Conservation (phyloP, 2,113 vertebrate genomes). For the Pluvialis apricaria region DNA sequence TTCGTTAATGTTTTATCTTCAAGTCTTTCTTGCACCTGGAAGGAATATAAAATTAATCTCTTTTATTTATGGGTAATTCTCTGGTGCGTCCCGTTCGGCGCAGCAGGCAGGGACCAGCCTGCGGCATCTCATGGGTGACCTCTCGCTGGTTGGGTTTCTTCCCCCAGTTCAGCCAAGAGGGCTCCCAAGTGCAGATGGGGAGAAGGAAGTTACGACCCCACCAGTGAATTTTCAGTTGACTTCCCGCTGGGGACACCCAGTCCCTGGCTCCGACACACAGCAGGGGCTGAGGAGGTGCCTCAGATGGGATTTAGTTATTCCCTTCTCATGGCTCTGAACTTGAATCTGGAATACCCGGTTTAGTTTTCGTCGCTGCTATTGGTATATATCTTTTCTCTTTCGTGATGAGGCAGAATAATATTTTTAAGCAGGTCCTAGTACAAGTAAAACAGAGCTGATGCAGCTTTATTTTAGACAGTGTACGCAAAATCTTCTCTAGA, state of each 20-base stretch:
- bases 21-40: slow-evolving; percentile 14
- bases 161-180: neutral
- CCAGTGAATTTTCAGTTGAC: neutral
- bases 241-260: neutral
- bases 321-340: neutral
- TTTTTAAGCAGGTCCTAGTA: neutral
- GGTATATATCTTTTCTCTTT: neutral
- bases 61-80: slow-evolving; percentile 7
- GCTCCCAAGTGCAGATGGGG: slow-evolving; percentile 2
- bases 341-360: neutral
- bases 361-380: neutral
- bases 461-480: neutral
- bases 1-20: neutral
- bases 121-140: neutral
- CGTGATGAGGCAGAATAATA: neutral
- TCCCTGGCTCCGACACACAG: neutral
- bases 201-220: neutral
- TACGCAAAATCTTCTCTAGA: neutral
- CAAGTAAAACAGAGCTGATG: neutral
- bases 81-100: neutral
- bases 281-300: neutral
- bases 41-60: slow-evolving; percentile 38
- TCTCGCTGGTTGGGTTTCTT: neutral
- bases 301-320: neutral
- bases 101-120: slow-evolving; percentile 51